Evolutionary conservation across 2,797 vertebrate species (phyloP).

Genomic region (Oceanodroma leucorhoa): DNA sequence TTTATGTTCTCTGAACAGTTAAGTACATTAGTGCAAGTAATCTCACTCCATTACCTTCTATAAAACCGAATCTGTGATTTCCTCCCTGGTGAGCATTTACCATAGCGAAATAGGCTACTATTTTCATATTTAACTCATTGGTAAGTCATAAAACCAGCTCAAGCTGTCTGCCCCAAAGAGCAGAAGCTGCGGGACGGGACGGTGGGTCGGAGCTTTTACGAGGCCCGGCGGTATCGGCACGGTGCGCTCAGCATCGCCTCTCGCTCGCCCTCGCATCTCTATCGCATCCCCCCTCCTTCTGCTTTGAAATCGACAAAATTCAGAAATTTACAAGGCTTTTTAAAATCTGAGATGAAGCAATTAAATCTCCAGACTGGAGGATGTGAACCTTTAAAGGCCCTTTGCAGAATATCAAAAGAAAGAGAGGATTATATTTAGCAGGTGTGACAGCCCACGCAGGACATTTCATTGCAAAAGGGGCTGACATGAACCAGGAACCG

Average conservation of each 20-base stretch:
- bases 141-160: slow-evolving; percentile 69
- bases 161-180: slow-evolving; percentile 31
- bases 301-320: slow-evolving; percentile 75
- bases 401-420: slow-evolving; percentile 80
- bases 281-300: slow-evolving; percentile 40
- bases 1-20: slow-evolving; percentile 46
- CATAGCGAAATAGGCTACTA: slow-evolving; percentile 35
- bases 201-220: slow-evolving; percentile 32
- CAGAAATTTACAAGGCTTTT: slow-evolving; percentile 77
- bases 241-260: not conserved
- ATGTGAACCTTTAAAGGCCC: slow-evolving; percentile 79
- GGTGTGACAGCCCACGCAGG: slow-evolving; percentile 76
- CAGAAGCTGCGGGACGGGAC: slow-evolving; percentile 23
- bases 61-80: slow-evolving; percentile 68
- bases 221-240: not conserved
- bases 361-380: slow-evolving; percentile 78
- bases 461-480: slow-evolving; percentile 72
- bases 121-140: slow-evolving; percentile 65
- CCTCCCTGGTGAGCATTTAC: slow-evolving; percentile 69
- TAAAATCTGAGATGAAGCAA: slow-evolving; percentile 77
- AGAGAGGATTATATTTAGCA: slow-evolving; percentile 80
- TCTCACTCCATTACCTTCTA: slow-evolving; percentile 57
- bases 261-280: slow-evolving; percentile 42
- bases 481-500: slow-evolving; percentile 78
- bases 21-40: slow-evolving; percentile 47